Conservation (phyloP, 2,888 invertebrate genomes). For the Ochropacha duplaris region DNA sequence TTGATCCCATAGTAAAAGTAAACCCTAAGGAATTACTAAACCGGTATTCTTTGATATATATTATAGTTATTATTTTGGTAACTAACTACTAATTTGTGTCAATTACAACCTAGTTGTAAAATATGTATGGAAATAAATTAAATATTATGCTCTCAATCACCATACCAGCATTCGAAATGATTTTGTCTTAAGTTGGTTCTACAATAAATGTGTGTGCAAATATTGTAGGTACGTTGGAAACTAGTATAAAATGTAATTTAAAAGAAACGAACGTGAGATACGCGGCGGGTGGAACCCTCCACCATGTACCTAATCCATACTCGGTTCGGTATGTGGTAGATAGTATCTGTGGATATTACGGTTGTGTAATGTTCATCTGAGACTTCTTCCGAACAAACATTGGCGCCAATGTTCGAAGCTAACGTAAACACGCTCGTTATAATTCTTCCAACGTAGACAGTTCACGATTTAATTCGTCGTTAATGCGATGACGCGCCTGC, state of each 20-base stretch:
- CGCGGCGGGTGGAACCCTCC: background rate
- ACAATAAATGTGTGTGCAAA: too few species aligned
- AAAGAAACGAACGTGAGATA: background rate
- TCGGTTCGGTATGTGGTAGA: background rate
- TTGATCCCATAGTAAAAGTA: too few species aligned
- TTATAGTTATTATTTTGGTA: too few species aligned
- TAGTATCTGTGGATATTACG: background rate
- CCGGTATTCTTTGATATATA: too few species aligned
- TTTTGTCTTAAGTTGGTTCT: too few species aligned
- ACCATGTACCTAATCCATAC: background rate
- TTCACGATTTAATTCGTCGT: slow-evolving; percentile 34
- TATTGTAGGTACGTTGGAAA: too few species aligned
- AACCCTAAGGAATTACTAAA: too few species aligned
- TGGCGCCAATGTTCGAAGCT: slow-evolving; percentile 7
- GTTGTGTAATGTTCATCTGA: background rate
- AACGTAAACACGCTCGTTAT: slow-evolving; percentile 20
- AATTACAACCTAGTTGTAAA: too few species aligned
- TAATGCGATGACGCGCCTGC: slow-evolving; percentile 34
- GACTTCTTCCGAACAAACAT: slow-evolving; percentile 3
- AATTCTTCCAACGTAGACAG: slow-evolving; percentile 18
- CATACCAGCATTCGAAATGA: too few species aligned
- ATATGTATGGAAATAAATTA: too few species aligned
- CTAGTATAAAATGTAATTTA: background rate
- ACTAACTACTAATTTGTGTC: too few species aligned
- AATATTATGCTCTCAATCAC: too few species aligned